phyloP scores from a whole-genome alignment of 2,113 vertebrate species.

The Xyrauchen texanus region DNA sequence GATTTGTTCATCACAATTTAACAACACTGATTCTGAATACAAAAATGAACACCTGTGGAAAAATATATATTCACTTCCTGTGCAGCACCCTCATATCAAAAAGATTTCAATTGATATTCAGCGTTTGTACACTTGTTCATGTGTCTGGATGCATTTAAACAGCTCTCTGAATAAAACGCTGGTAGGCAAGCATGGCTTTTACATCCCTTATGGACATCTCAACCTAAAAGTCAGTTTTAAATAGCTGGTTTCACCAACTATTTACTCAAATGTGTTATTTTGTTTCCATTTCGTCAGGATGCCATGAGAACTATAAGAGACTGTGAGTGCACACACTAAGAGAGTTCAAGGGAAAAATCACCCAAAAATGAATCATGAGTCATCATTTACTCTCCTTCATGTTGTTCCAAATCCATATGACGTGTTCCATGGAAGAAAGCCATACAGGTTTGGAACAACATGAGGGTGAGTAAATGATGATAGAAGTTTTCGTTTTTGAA shows the following conservation, averaged over 20 bases:
- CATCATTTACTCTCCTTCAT: too few relatives aligned
- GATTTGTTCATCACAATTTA: constrained; percentile 83
- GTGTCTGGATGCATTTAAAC: constrained; percentile 69
- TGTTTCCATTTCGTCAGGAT: background rate
- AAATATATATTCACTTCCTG: constrained; percentile 81
- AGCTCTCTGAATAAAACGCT: constrained; percentile 87
- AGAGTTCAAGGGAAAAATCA: too few relatives aligned
- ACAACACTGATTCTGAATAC: constrained; percentile 91
- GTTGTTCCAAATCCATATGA: too few relatives aligned
- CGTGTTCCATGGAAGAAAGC: too few relatives aligned
- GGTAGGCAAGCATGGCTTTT: constrained; percentile 91
- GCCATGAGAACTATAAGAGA: constrained; percentile 2
- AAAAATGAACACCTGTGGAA: constrained; percentile 92
- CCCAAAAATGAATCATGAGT: too few relatives aligned
- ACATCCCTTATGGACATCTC: constrained; percentile 72
- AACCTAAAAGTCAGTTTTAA: background rate
- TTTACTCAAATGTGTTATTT: background rate
- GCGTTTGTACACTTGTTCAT: constrained; percentile 59
- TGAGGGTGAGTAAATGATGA: too few relatives aligned
- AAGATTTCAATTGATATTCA: constrained; percentile 83
- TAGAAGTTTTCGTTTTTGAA: too few relatives aligned
- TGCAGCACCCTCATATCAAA: constrained; percentile 89
- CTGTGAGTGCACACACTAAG: background rate
- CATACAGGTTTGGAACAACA: too few relatives aligned
- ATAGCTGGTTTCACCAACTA: background rate